A percentile compares a stretch with the other conserved stretches of the same genome.
Evolutionary conservation across 1,140 invertebrate species (phyloP).

Genomic region (Frieseomelitta varia): DNA sequence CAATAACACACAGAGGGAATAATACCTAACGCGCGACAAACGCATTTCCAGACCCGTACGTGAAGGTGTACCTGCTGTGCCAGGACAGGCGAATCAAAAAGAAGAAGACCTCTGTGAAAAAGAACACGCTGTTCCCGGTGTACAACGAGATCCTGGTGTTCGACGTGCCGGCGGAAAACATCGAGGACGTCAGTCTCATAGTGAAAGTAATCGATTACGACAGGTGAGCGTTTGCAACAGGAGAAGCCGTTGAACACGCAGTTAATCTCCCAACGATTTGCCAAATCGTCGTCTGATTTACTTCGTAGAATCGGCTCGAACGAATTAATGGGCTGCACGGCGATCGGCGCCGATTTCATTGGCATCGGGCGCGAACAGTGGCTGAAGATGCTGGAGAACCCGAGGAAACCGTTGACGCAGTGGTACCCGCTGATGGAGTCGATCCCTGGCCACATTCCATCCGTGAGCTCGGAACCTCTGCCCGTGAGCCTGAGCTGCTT

Average conservation of each 20-base stretch:
- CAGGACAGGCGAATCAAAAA: constrained; percentile 86
- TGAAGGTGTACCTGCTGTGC: constrained; percentile 89
- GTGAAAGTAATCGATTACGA: constrained; percentile 96
- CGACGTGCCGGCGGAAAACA: constrained; percentile 87
- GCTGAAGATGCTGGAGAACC: constrained; percentile 94
- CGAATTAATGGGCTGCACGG: constrained; percentile 92
- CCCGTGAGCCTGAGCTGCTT: constrained; percentile 86
- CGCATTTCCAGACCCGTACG: constrained; percentile 86
- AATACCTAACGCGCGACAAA: neutral
- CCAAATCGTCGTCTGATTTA: neutral
- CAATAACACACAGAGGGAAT: neutral
- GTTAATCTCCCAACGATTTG: neutral
- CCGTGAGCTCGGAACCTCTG: constrained; percentile 81
- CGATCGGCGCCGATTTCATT: constrained; percentile 89
- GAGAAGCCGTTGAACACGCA: neutral
- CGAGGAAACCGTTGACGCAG: constrained; percentile 91
- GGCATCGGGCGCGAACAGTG: constrained; percentile 93
- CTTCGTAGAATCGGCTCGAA: constrained; percentile 90
- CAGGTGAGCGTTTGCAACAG: constrained; percentile 83
- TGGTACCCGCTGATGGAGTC: constrained; percentile 91
- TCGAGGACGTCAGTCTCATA: constrained; percentile 91
- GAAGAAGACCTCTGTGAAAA: constrained; percentile 89
- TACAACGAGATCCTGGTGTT: constrained; percentile 92
- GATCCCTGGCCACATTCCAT: constrained; percentile 84
- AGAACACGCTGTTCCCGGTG: constrained; percentile 88